These are phyloP conservation scores for Grapholita molesta DNA, from an alignment of 1,140 invertebrate genomes.

Conservation along the genomic window DNA sequence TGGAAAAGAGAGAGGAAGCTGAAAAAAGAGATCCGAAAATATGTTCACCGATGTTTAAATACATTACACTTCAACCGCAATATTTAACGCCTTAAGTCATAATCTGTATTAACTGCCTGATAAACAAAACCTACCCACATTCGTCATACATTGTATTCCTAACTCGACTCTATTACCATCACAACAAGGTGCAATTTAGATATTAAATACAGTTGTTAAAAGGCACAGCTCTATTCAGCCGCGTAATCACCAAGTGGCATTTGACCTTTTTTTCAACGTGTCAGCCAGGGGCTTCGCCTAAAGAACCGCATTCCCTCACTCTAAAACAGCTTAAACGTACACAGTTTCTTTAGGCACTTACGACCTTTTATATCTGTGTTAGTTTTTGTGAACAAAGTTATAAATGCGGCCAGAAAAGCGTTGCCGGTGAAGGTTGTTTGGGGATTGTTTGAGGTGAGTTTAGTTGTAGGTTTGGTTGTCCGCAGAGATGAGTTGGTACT, in stretches of 20 bases:
- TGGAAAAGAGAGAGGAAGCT: too few relatives aligned
- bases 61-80: too few relatives aligned
- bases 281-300: neutral
- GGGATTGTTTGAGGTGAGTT: neutral
- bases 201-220: neutral
- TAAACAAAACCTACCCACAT: neutral
- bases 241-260: conserved; percentile 12
- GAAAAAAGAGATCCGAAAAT: too few relatives aligned
- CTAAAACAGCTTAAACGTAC: neutral
- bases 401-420: neutral
- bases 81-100: too few relatives aligned
- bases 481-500: neutral
- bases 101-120: neutral
- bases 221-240: conserved; percentile 15
- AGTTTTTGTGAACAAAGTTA: neutral
- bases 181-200: neutral
- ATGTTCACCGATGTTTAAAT: too few relatives aligned
- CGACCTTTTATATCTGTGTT: neutral
- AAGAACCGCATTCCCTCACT: neutral
- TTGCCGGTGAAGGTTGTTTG: neutral
- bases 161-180: neutral
- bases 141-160: neutral
- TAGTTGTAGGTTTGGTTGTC: neutral
- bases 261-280: conserved; percentile 16
- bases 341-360: neutral